Evolutionary conservation across 2,888 invertebrate genomes (phyloP), one percentile per base, ranked within the genome.

Genomic region (Isotomurus palustris): DNA sequence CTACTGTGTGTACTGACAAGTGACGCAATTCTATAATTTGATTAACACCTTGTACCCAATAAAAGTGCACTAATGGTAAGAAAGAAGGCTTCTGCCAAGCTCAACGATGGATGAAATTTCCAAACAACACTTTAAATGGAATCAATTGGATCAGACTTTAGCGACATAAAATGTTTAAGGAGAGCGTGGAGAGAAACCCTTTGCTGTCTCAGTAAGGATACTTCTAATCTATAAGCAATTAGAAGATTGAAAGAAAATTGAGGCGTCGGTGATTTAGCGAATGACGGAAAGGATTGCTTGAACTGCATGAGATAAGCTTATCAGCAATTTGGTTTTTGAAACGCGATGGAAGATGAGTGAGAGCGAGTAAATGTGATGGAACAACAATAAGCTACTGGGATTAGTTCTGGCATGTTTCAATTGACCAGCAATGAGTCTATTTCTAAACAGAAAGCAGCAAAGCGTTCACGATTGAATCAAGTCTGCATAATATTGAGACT

Each of bases 321-420:
- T 5, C 4, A 14, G 5, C 38, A 14, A 38, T 38, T 38, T n/a
- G 38, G 38, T 38, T 38, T 38, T 38, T 38, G 38, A 5, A n/a
- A 14, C 32, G 14, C 8, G 32, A 10, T 10, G 14, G 48, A 29
- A 29, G 32, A 29, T 27, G 40, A 50, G 56, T 50, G 56, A 56
- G 56, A 56, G 56, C 56, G 56, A 56, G 43, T 41, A 44, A 56
- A 51, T 56, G 25, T 21, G 55, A 51, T 36, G 51, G 51, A 25
- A 35, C 41, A 40, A 40, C 8, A 38, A 38, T 38, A 19, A 14
- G 38, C 27, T 22, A 41, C 19, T 21, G 29, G 36, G 17, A 56
- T 56, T 56, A 1, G 51, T 36, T 43, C 50, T 56, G 56, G 56
- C 32, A 27, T 45, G 50, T 43, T 55, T 48, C 40, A 56, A 49